These are phyloP conservation scores for Conus ventricosus DNA, from an alignment of 1,140 invertebrate species.

Conservation along the genomic window DNA sequence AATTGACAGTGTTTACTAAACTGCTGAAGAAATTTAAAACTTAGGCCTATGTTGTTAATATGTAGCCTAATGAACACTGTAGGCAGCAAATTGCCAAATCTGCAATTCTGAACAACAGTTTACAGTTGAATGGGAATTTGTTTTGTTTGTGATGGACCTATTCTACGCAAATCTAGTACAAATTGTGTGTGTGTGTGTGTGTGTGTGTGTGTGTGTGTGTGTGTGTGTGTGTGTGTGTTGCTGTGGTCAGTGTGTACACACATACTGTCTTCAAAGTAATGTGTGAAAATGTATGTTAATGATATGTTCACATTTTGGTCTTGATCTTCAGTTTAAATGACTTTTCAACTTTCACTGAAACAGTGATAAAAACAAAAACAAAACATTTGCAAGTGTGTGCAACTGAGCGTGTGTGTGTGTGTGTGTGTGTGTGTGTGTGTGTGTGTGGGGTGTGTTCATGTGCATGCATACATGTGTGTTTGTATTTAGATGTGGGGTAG, in stretches of 20 bases:
- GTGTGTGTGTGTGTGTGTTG: too few species aligned
- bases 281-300: too few species aligned
- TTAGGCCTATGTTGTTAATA: background rate
- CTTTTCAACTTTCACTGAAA: too few species aligned
- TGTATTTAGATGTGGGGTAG: background rate
- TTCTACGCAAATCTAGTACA: too few species aligned
- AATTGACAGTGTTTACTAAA: too few species aligned
- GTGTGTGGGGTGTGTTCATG: too few species aligned
- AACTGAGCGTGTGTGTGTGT: background rate
- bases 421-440: background rate
- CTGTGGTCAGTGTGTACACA: background rate
- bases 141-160: too few species aligned
- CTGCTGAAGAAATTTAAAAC: too few species aligned
- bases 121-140: background rate
- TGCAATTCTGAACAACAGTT: background rate
- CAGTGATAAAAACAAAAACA: too few species aligned
- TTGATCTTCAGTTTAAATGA: too few species aligned
- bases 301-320: too few species aligned
- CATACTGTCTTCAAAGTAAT: background rate
- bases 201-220: too few species aligned
- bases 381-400: background rate
- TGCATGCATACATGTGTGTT: background rate
- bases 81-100: background rate
- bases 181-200: conserved; percentile 13
- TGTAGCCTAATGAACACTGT: background rate